These are phyloP conservation scores for Jacana jacana DNA, from an alignment of 2,113 vertebrate species.

Conservation along the genomic window DNA sequence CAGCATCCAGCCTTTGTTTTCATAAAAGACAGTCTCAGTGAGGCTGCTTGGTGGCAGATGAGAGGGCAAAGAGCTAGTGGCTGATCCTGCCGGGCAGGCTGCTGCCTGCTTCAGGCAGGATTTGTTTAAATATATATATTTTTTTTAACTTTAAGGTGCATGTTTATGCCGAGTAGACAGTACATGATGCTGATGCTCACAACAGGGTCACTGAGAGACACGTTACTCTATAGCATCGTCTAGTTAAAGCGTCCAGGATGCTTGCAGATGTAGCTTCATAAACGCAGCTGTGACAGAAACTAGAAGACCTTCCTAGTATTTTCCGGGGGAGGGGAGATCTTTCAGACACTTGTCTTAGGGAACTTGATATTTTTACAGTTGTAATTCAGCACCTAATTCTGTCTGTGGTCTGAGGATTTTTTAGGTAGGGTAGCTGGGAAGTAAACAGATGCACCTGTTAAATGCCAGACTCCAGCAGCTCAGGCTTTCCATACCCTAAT, in stretches of 20 bases:
- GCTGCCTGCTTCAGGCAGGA: background rate
- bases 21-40: conserved; percentile 54
- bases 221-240: background rate
- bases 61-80: background rate
- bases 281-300: background rate
- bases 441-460: conserved; percentile 45
- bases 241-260: background rate
- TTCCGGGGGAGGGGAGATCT: background rate
- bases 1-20: conserved; percentile 75
- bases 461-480: conserved; percentile 1
- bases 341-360: background rate
- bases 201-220: background rate
- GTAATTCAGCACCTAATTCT: background rate
- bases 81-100: background rate
- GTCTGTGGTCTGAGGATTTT: background rate
- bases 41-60: conserved; percentile 37
- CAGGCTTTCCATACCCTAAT: background rate
- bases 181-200: background rate
- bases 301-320: background rate
- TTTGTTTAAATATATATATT: background rate
- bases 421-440: background rate
- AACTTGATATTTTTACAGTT: background rate
- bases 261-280: background rate
- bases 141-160: conserved; percentile 13
- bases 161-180: background rate